Conservation (phyloP, 1,140 invertebrate species). For the Drosophila suzukii region DNA sequence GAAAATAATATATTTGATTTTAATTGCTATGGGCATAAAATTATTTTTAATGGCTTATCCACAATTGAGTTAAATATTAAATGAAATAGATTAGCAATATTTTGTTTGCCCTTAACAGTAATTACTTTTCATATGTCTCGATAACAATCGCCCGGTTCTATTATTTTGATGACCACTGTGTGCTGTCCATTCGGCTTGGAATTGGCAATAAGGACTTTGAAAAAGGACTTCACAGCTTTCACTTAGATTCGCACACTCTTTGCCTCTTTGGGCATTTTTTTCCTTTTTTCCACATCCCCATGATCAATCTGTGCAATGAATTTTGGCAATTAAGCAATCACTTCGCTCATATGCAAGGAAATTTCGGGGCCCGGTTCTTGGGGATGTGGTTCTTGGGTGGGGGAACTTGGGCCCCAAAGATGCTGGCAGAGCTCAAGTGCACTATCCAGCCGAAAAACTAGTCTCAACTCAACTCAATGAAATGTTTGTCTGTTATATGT, state of each 20-base stretch:
- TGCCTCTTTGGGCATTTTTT: neutral
- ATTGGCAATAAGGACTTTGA: constrained; percentile 2
- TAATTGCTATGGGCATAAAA: no score
- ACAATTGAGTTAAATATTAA: no score
- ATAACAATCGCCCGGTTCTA: neutral
- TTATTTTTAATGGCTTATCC: no score
- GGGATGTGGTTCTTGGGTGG: neutral
- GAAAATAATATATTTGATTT: no score
- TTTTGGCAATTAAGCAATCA: constrained; percentile 59
- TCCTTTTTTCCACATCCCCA: neutral
- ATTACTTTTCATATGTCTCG: neutral
- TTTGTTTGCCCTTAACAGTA: neutral
- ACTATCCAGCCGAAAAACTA: neutral
- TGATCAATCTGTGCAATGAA: constrained; percentile 48
- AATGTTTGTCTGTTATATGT: constrained; percentile 45
- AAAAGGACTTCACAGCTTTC: constrained; percentile 8
- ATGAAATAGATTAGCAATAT: no score
- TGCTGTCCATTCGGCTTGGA: neutral
- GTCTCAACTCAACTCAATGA: constrained; percentile 28
- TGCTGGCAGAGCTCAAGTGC: constrained; percentile 20
- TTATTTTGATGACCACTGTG: neutral
- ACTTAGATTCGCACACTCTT: neutral
- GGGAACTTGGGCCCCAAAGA: constrained; percentile 20
- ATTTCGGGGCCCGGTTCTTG: neutral
- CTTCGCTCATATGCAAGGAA: constrained; percentile 32